Base-by-base conservation (phyloP, 2,113 vertebrate genomes). In the Saccopteryx bilineata region DNA sequence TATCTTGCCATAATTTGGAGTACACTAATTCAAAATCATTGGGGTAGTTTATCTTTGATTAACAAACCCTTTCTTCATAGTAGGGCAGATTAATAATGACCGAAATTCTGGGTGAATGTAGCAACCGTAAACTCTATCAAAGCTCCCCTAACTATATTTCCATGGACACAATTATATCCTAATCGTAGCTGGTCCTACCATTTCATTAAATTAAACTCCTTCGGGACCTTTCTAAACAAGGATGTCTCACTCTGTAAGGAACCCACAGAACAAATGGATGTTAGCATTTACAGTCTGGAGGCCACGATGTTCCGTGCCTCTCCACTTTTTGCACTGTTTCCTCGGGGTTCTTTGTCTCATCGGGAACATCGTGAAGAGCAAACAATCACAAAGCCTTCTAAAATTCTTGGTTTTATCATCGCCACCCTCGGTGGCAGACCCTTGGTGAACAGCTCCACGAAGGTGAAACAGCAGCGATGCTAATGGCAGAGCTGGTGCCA, bases 111-210 rank as follows among this genome's bases (percentile, higher is more conserved):
- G 91, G 92, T 94, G 93, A 84, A 80, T 54, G 60, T 63, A 54
- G 60, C 84, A 89, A 65, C 75, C 83, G 5, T 83, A 93, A 87
- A 85, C 69, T 94, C 83, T 69, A 58, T 80, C 94, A 89, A 89
- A 79, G 69, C 83, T 97, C 94, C 96, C 94, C 87, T 91, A 94
- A 87, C 91, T 23, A 63, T 96, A 97, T 97, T 98, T 97, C 83
- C 78, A 83, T 56, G 68, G 39, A 81, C 78, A 83, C 86, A 87
- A 91, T 97, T 97, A 94, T 87, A 68, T 94, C 82, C 86, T 97
- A 97, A 98, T 96, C 97, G 96, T 61, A 72, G 17, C 91, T 18
- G 1, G 76, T 95, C 76, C 87, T 90, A 74, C 91, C 82, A 76
- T 93, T 87, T 87, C 71, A 93, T 96, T 97, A 87, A 93, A 84